These are phyloP conservation scores for Helicoverpa assulta DNA, from an alignment of 2,888 invertebrate genomes.

Conservation along the genomic window DNA sequence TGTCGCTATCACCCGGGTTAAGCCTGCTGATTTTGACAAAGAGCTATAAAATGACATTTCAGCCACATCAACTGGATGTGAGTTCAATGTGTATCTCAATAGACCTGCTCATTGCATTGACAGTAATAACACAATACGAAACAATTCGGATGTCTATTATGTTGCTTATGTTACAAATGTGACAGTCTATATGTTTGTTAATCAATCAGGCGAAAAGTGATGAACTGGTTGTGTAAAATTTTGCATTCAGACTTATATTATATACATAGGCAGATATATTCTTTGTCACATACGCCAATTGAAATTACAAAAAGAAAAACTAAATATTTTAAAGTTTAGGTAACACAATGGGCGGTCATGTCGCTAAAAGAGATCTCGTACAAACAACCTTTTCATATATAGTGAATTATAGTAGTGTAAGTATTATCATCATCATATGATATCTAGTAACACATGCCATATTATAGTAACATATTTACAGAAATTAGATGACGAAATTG, in stretches of 20 bases:
- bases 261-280: no score
- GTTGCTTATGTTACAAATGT: not conserved
- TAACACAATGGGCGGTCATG: no score
- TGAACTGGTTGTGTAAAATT: no score
- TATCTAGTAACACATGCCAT: no score
- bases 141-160: not conserved
- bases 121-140: slow-evolving; percentile 1
- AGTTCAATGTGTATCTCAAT: not conserved
- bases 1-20: not conserved
- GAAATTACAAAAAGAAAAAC: no score
- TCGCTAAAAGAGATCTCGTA: no score
- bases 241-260: not conserved
- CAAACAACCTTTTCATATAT: no score
- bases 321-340: no score
- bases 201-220: not conserved
- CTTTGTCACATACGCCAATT: no score
- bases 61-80: not conserved
- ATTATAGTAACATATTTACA: no score
- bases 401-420: no score
- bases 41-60: not conserved
- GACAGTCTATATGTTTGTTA: not conserved
- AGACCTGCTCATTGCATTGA: not conserved
- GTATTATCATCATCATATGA: no score
- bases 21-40: not conserved
- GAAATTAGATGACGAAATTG: not conserved